A percentile compares a stretch with the other conserved stretches of the same genome.
phyloP scores from a whole-genome alignment of 2,888 invertebrate species.

The Ptychoptera contaminata region DNA sequence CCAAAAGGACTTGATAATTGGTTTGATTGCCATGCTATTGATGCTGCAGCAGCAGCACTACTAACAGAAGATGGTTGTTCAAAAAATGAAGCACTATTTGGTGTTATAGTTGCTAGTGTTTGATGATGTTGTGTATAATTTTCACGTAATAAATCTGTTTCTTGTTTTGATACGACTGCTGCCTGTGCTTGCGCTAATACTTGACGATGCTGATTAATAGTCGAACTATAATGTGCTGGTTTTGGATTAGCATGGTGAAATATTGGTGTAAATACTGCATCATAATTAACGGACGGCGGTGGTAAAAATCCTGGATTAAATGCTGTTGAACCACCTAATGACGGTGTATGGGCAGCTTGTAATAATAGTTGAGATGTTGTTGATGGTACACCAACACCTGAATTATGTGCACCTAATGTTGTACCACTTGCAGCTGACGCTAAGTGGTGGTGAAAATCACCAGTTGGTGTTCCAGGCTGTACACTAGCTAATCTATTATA shows the following conservation, averaged over 20 bases:
- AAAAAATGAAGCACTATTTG: slow-evolving; percentile 22
- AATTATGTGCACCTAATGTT: slow-evolving; percentile 19
- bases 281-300: slow-evolving; percentile 61
- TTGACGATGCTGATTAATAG: slow-evolving; percentile 47
- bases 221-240: slow-evolving; percentile 54
- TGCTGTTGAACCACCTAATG: slow-evolving; percentile 45
- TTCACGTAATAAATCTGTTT: slow-evolving; percentile 40
- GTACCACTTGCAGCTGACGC: slow-evolving; percentile 18
- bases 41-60: slow-evolving; percentile 28
- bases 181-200: slow-evolving; percentile 30
- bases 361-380: slow-evolving; percentile 50
- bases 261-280: slow-evolving; percentile 65
- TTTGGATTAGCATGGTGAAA: slow-evolving; percentile 66
- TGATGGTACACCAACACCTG: slow-evolving; percentile 36
- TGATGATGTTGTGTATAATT: slow-evolving; percentile 39
- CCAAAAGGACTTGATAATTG: slow-evolving; percentile 59
- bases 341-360: slow-evolving; percentile 43
- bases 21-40: slow-evolving; percentile 57
- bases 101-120: slow-evolving; percentile 23
- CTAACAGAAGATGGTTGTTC: slow-evolving; percentile 24
- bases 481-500: slow-evolving; percentile 68
- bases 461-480: slow-evolving; percentile 49
- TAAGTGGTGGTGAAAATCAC: slow-evolving; percentile 52
- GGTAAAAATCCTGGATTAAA: slow-evolving; percentile 59
- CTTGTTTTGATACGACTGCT: slow-evolving; percentile 40